Evolutionary conservation across 64 coral and sea anemone species (phyloP), one percentile per base, ranked within the genome.

Genomic region (Montipora foliosa): DNA sequence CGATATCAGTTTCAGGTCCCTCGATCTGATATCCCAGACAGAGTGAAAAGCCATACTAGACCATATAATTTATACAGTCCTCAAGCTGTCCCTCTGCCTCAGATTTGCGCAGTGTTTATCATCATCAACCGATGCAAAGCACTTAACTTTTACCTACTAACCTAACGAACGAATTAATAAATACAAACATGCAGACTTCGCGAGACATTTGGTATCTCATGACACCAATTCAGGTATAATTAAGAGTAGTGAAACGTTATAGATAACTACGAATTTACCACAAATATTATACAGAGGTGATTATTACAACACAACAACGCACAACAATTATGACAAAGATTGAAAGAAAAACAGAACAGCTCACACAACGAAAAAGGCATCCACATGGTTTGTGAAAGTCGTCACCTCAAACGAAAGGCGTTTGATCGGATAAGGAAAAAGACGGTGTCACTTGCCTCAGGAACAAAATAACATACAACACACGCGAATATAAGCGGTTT

Each of bases 31-130:
- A 86, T 86, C 82, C 62, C 67, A 6, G 64, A 68, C 82, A 86
- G 82, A 49, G 10, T 44, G 19, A 62, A 82, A 82, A 82, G 60
- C 44, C 14, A 45, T 67, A 84, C 81, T 60, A 68, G 60, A 29
- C 14, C 37, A 37, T 45, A 60, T 1, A 25, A 25, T 25, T 25
- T 37, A 15, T 67, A 84, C 47, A 72, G 47, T 72, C 82, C 82
- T 12, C 1, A 49, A 88, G 75, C 84, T 52, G 8, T 68, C 25
- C 29, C 8, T 22, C 47, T 81, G 48, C 61, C 76, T 93, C 92
- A 93, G 80, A 93, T 93, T 93, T 88, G 92, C 92, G 84, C 92
- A 93, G 92, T 93, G 92, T 93, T 93, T 81, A 75, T 93, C 92
- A 93, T 93, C 92, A 93, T 93, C 75, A 93, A 93, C 92, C 87